Percentiles rank a stretch among this genome's conserved stretches.
These are phyloP conservation scores for Heterotis niloticus DNA, from an alignment of 2,113 vertebrate species.

Conservation along the genomic window DNA sequence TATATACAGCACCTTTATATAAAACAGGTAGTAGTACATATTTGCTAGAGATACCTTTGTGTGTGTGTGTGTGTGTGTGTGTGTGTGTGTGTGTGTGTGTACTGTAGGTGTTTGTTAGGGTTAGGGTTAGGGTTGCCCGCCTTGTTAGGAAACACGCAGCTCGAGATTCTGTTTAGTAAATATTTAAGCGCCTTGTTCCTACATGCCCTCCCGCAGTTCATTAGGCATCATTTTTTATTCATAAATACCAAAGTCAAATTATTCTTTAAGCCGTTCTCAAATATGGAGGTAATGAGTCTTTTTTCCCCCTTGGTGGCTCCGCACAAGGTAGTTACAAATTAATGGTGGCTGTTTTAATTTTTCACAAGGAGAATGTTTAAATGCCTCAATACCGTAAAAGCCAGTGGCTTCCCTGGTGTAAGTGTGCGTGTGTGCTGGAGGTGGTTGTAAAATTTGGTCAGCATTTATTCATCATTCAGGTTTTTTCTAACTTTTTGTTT, in stretches of 20 bases:
- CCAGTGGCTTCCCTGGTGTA: conserved; percentile 28
- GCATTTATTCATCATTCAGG: too few relatives aligned
- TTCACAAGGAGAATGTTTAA: conserved; percentile 61
- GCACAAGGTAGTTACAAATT: conserved; percentile 60
- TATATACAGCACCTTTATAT: not conserved
- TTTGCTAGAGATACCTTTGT: not conserved
- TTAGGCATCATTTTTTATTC: conserved; percentile 68
- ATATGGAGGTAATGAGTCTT: conserved; percentile 63
- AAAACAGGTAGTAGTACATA: not conserved
- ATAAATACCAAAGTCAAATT: conserved; percentile 67
- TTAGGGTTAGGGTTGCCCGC: not conserved
- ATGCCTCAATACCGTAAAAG: conserved; percentile 53
- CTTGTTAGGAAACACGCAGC: not conserved
- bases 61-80: conserved; percentile 11
- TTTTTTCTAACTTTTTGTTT: not conserved
- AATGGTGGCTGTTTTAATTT: conserved; percentile 56
- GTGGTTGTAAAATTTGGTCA: too few relatives aligned
- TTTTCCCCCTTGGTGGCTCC: conserved; percentile 41
- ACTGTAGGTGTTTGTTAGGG: too few relatives aligned
- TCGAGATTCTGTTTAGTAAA: conserved; percentile 58
- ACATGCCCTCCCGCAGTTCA: conserved; percentile 58
- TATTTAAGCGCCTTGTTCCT: conserved; percentile 62
- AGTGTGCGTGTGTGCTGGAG: too few relatives aligned
- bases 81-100: not conserved
- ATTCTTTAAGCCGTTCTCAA: conserved; percentile 61